These are phyloP conservation scores for Axinella damicornis DNA, from an alignment of 37 sponge, comb jelly and placozoan species.

Conservation along the genomic window DNA sequence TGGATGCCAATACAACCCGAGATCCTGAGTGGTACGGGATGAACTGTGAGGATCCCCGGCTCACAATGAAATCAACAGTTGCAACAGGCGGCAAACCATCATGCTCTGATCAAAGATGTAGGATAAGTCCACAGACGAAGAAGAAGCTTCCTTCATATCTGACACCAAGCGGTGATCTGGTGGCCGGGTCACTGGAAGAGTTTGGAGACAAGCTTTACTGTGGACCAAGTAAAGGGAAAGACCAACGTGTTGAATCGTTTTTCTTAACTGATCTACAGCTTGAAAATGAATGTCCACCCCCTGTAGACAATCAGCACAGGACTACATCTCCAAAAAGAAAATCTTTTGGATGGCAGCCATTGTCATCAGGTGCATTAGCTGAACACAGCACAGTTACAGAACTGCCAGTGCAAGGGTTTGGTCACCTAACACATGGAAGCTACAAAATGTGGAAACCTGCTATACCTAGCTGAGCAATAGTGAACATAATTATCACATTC, in stretches of 20 bases:
- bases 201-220: not conserved
- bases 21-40: slow-evolving; percentile 5
- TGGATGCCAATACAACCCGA: not conserved
- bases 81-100: not conserved
- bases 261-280: slow-evolving; percentile 6
- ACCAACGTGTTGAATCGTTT: not conserved
- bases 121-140: not conserved
- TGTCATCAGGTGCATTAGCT: slow-evolving; percentile 15
- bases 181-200: slow-evolving; percentile 34
- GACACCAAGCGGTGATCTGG: not conserved
- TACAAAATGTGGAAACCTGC: slow-evolving; percentile 43
- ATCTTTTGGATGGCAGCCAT: slow-evolving; percentile 39
- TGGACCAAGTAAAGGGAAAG: not conserved
- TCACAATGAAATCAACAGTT: no score
- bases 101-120: not conserved
- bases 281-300: not conserved
- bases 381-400: slow-evolving; percentile 39
- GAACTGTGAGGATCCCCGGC: no score
- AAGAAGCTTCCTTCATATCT: slow-evolving; percentile 17
- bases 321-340: not conserved
- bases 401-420: slow-evolving; percentile 15
- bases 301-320: not conserved
- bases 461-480: no score
- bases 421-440: slow-evolving; percentile 11
- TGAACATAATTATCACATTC: no score